These are phyloP conservation scores for Ectemnius lituratus DNA, from an alignment of 2,888 invertebrate species.

Conservation along the genomic window DNA sequence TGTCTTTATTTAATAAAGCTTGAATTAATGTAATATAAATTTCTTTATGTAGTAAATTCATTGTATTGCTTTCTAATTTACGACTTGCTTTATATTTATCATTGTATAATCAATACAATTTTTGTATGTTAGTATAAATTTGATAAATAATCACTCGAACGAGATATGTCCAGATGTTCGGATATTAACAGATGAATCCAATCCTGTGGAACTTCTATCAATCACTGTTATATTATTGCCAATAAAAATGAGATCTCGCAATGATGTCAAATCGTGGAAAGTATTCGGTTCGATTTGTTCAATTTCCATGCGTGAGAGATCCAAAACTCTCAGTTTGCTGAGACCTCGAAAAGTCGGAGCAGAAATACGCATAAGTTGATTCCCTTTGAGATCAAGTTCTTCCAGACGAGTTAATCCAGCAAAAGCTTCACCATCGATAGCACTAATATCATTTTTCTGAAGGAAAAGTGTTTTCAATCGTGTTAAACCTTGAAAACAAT, in stretches of 20 bases:
- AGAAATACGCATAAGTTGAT: constrained; percentile 68
- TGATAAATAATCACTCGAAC: too few species aligned
- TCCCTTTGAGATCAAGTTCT: constrained; percentile 72
- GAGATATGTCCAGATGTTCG: too few species aligned
- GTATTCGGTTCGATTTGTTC: background rate
- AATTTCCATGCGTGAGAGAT: constrained; percentile 41
- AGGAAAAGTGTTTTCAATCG: constrained; percentile 74
- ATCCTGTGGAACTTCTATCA: constrained; percentile 9
- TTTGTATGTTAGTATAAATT: too few species aligned
- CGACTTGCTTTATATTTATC: too few species aligned
- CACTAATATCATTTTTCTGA: constrained; percentile 71
- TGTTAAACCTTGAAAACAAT: constrained; percentile 74
- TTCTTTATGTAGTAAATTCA: too few species aligned
- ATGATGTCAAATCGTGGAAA: constrained; percentile 15
- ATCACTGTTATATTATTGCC: constrained; percentile 35
- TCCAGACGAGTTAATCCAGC: constrained; percentile 73
- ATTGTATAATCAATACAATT: too few species aligned
- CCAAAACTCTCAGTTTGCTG: constrained; percentile 18
- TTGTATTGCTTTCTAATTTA: too few species aligned
- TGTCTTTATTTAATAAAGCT: too few species aligned
- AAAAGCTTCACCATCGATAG: constrained; percentile 75
- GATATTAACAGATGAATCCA: background rate
- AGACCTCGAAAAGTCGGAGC: constrained; percentile 23
- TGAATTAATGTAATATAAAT: too few species aligned
- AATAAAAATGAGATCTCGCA: constrained; percentile 17